These are phyloP conservation scores for Myrmecophaga tridactyla DNA, from an alignment of 2,113 vertebrate species.

Conservation along the genomic window DNA sequence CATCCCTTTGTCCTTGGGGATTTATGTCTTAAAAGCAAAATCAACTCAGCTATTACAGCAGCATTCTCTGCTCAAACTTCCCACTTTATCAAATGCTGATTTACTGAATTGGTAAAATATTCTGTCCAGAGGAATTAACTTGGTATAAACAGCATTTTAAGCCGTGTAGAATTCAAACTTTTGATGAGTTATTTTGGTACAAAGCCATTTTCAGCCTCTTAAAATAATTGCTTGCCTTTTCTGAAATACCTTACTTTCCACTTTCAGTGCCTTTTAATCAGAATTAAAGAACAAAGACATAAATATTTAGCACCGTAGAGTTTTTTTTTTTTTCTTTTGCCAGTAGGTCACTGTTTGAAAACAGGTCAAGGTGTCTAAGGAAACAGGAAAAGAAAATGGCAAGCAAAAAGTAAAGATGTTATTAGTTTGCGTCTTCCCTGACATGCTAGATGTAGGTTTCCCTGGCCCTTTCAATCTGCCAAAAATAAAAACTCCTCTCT, in stretches of 20 bases:
- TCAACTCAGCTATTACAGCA: background rate
- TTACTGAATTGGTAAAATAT: background rate
- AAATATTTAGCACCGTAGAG: background rate
- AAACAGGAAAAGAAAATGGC: background rate
- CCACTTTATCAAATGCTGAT: background rate
- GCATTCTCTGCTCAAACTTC: accelerated
- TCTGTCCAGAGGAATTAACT: background rate
- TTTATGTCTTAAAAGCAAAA: background rate
- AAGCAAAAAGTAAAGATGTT: background rate
- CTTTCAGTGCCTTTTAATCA: background rate
- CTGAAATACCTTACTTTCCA: accelerated
- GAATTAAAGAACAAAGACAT: background rate
- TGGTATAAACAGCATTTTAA: background rate
- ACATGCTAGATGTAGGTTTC: background rate
- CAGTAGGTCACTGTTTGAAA: background rate
- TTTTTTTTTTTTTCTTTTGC: background rate
- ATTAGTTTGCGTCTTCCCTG: background rate
- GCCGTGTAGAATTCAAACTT: background rate
- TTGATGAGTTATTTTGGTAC: background rate
- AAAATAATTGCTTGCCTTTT: background rate
- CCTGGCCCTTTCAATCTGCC: background rate
- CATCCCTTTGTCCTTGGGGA: background rate
- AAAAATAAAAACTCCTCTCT: background rate
- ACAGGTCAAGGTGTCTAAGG: background rate
- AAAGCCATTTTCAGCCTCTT: background rate